These are phyloP conservation scores for Cochlearius cochlearius DNA, from an alignment of 2,113 vertebrate species.

Conservation along the genomic window DNA sequence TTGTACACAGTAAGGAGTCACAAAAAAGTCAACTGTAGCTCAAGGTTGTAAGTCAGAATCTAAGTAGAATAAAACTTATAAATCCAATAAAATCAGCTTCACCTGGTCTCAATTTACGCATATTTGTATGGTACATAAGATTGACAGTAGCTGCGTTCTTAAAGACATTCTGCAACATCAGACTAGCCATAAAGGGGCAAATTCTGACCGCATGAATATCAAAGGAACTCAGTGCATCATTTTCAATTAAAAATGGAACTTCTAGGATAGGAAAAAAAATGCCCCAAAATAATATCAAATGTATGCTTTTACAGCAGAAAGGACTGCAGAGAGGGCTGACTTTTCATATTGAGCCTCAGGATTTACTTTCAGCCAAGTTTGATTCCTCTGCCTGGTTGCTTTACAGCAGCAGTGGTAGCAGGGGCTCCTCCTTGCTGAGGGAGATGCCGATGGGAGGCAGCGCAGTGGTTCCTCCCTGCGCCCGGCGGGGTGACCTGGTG, in stretches of 20 bases:
- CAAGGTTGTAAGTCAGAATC: background rate
- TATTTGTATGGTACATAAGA: background rate
- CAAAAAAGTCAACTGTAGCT: background rate
- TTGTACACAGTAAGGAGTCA: background rate
- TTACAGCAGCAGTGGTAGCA: background rate
- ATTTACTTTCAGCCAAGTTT: background rate
- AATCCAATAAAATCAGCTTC: background rate
- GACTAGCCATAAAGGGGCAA: background rate
- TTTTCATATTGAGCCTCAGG: background rate
- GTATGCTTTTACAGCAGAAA: background rate
- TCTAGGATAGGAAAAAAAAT: background rate
- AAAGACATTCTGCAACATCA: background rate
- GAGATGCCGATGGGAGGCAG: background rate
- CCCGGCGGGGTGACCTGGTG: background rate
- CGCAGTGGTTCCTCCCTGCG: background rate
- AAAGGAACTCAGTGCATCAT: background rate
- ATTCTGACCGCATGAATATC: background rate
- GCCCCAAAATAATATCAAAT: background rate
- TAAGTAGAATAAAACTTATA: background rate
- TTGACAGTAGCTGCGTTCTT: background rate
- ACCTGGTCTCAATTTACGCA: background rate
- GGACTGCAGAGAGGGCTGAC: background rate
- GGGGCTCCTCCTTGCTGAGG: accelerated
- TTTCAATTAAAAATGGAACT: background rate
- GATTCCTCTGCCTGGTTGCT: background rate